Percentiles rank a stretch among this genome's conserved stretches.
phyloP scores from a whole-genome alignment of 2,797 vertebrate genomes.

The Poecilia velifera region DNA sequence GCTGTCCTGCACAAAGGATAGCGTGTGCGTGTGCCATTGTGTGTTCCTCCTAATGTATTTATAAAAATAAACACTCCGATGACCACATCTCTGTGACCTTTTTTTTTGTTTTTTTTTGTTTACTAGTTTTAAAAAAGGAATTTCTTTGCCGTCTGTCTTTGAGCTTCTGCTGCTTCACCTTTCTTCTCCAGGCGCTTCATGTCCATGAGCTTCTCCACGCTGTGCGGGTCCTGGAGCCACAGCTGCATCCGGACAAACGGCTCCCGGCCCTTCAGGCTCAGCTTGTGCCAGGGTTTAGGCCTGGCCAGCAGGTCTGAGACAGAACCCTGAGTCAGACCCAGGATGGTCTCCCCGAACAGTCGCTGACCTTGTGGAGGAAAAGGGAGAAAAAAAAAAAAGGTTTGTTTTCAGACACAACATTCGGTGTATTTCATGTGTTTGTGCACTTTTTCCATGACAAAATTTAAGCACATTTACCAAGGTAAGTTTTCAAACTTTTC shows the following conservation, averaged over 20 bases:
- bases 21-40: constrained; percentile 51
- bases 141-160: constrained; percentile 40
- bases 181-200: constrained; percentile 99
- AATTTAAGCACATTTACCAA: too few species aligned
- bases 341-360: constrained; percentile 97
- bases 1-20: constrained; percentile 74
- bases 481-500: too few species aligned
- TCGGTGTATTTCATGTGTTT: not conserved
- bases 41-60: constrained; percentile 38
- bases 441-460: too few species aligned
- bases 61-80: constrained; percentile 42
- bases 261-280: constrained; percentile 97
- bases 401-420: not conserved
- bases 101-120: constrained; percentile 32
- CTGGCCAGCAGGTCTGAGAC: constrained; percentile 98
- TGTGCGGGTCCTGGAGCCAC: constrained; percentile 97
- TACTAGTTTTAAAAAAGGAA: constrained; percentile 81
- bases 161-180: constrained; percentile 87
- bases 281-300: constrained; percentile 99
- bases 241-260: constrained; percentile 99
- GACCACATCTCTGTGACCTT: constrained; percentile 15
- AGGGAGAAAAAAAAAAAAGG: constrained; percentile 4
- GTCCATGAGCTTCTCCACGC: constrained; percentile 98
- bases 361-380: constrained; percentile 85
- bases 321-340: constrained; percentile 98